Base-by-base conservation (phyloP, 2,797 vertebrate species). In the Clarias platycephalus region DNA sequence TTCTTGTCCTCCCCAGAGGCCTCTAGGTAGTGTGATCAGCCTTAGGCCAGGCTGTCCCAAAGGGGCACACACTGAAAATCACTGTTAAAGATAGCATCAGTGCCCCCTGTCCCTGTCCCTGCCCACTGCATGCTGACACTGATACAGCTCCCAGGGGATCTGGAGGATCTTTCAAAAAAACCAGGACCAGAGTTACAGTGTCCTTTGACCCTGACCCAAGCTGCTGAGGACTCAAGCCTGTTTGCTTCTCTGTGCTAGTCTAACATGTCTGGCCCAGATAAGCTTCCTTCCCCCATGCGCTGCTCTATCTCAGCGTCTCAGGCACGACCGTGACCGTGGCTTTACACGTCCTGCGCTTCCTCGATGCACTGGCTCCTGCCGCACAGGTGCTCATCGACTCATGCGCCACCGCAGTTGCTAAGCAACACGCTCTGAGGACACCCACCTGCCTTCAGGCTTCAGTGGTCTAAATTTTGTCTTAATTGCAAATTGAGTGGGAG, bases 401-500 rank as follows among this genome's bases (percentile, higher is more conserved):
- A 67, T 20, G 67, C 26, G 60, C 24, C 80, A 79, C 84, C 85
- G 75, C 88, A 89, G 94, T 95, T 94, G 92, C 94, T 93, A 93
- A 92, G 94, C 94, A 95, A 95, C 94, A 68, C 83, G 85, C 91
- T 93, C 91, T 84, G 91, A 82, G 91, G 92, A 94, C 93, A 94
- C 93, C 93, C 93, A 94, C 94, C 94, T 95, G 94, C 94, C 93
- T 95, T 95, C 93, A 95, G 93, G 94, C 95, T 94, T 94, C 93
- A 93, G 89, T 88, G 93, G 94, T 92, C 93, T 92, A 94, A 95
- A 94, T 94, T 94, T 94, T 91, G 93, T 94, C 93, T 94, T 95
- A 95, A 95, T 95, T 95, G 94, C 92, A 95, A 95, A 95, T 93
- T 95, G 93, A 95, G 93, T 94, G 91, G 94, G 94, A 95, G 93